A percentile compares a stretch with the other conserved stretches of the same genome.
phyloP scores from a whole-genome alignment of 2,797 vertebrate species.

The Tolypeutes matacus region DNA sequence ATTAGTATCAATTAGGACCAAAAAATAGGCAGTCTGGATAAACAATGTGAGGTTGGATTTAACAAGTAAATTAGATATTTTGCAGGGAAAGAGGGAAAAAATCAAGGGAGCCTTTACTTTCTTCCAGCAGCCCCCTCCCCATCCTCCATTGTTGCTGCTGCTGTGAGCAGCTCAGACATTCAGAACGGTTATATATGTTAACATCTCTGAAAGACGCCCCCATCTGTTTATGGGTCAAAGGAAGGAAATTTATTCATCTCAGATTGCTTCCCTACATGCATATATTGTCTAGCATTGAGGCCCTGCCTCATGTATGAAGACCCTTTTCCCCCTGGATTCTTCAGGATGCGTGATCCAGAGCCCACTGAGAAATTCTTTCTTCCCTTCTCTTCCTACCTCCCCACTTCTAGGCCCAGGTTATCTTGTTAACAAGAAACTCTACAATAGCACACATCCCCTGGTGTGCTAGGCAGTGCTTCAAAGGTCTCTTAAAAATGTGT shows the following conservation, averaged over 20 bases:
- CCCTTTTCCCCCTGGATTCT: not conserved
- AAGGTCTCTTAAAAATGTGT: not conserved
- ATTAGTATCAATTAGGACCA: conserved; percentile 82
- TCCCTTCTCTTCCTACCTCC: not conserved
- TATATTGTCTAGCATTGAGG: not conserved
- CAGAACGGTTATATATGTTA: not conserved
- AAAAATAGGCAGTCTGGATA: conserved; percentile 81
- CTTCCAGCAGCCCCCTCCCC: not conserved
- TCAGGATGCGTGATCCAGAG: not conserved
- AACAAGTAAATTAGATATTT: conserved; percentile 83
- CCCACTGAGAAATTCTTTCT: not conserved
- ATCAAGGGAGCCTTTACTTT: conserved; percentile 39
- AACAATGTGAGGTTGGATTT: conserved; percentile 81
- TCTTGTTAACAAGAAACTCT: conserved; percentile 30
- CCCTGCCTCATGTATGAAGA: not conserved
- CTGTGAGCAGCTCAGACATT: not conserved
- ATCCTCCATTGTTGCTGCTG: not conserved
- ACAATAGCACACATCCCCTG: not conserved
- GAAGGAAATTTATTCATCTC: not conserved
- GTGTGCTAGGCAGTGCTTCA: not conserved
- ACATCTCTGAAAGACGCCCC: not conserved
- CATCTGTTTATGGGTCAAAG: not conserved
- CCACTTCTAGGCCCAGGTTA: not conserved
- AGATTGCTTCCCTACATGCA: not conserved
- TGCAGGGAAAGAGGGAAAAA: conserved; percentile 17